Evolutionary conservation across 1,140 invertebrate genomes (phyloP), one percentile per base, ranked within the genome.

Genomic region (Papilio polyxenes): DNA sequence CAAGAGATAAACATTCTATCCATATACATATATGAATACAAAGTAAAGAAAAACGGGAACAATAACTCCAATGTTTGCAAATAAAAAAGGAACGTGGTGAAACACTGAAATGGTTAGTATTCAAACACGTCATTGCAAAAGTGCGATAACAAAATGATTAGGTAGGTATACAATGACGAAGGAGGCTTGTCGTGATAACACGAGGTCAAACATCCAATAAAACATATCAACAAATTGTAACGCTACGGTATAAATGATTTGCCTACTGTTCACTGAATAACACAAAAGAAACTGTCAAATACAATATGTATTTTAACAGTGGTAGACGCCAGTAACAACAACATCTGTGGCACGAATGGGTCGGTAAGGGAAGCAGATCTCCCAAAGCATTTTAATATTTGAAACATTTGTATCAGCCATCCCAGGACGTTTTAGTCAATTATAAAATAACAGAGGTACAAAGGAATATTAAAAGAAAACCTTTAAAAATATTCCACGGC

Each of bases 121-220:
- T 82, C 81, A 82, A 78, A 62, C 79, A 87, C 87, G 85, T 89
- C 87, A 90, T 82, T 86, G 83, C 84, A 75, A 78, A 80, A 78
- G 48, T 82, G 81, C 76, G 87, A 89, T 90, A 92, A 89, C 83
- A 83, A 83, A 82, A 87, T 84, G 86, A 88, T 85, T 88, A 84
- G 85, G 85, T 88, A 86, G 83, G 82, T 85, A 87, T 72, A 82
- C 77, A 83, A 85, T 85, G 86, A 88, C 87, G 84, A 79, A 80
- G 89, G 89, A 90, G 90, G 90, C 90, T 91, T 89, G 91, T 65
- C 89, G 82, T 86, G 90, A 92, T 92, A 92, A 88, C 87, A 76
- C 88, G 87, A 89, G 90, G 91, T 92, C 90, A 91, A 87, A 88
- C 87, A 87, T 86, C 82, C 86, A 91, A 90, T 90, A 87, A 89